phyloP scores from a whole-genome alignment of 2,797 vertebrate species.

The Podarcis lilfordi region DNA sequence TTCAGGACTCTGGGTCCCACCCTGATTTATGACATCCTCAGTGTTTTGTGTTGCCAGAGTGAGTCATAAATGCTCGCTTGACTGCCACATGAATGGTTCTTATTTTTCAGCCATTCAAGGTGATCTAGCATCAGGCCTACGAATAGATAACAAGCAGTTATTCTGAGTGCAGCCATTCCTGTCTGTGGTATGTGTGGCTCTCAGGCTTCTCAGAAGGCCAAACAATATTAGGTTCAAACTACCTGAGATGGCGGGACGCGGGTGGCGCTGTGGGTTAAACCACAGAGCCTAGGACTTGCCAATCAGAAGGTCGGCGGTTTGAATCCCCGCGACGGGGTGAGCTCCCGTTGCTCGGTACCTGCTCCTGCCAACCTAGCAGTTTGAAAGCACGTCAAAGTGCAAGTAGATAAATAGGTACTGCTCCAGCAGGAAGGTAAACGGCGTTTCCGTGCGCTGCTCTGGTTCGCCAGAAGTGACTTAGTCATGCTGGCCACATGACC shows the following conservation, averaged over 20 bases:
- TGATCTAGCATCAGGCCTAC: background rate
- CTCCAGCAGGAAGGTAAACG: too few relatives aligned
- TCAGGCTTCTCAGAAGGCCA: background rate
- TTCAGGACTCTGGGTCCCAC: constrained; percentile 27
- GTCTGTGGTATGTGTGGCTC: constrained; percentile 19
- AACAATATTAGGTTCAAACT: background rate
- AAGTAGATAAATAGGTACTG: too few relatives aligned
- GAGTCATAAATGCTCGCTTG: background rate
- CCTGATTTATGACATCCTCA: constrained; percentile 19
- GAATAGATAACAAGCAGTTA: constrained; percentile 14
- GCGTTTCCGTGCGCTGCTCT: too few relatives aligned
- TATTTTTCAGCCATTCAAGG: constrained; percentile 33
- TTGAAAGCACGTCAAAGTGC: too few relatives aligned
- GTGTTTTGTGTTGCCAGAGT: constrained; percentile 7
- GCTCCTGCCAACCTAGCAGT: too few relatives aligned
- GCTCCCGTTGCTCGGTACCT: too few relatives aligned
- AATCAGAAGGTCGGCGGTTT: too few relatives aligned
- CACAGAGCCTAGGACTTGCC: too few relatives aligned
- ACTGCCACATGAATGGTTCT: constrained; percentile 17
- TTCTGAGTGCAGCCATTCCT: background rate
- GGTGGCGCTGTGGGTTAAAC: too few relatives aligned
- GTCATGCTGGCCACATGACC: too few relatives aligned
- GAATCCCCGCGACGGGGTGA: too few relatives aligned
- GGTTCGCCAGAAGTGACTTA: too few relatives aligned
- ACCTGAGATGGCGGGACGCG: background rate